A percentile compares a stretch with the other conserved stretches of the same genome.
These are phyloP conservation scores for Australoheros facetus DNA, from an alignment of 2,797 vertebrate genomes.

Conservation along the genomic window DNA sequence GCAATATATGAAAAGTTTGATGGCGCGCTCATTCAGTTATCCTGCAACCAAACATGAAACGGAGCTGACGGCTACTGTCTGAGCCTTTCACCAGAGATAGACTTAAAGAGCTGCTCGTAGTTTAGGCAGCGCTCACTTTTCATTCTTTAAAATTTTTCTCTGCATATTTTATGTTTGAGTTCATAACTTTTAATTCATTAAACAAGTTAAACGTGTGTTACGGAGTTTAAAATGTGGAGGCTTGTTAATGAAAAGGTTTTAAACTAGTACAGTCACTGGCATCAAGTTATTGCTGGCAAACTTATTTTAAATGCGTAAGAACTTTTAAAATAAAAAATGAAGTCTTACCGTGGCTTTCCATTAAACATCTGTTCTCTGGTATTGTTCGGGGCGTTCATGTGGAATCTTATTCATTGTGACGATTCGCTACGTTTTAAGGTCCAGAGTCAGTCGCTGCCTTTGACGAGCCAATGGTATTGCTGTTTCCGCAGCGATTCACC, in stretches of 20 bases:
- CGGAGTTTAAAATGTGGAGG: not conserved
- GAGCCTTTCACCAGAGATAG: not conserved
- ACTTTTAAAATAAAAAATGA: not conserved
- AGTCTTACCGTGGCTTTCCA: conserved; percentile 39
- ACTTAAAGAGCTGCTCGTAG: not conserved
- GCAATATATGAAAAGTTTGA: not conserved
- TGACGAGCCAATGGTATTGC: conserved; percentile 46
- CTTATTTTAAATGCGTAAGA: not conserved
- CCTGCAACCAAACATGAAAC: conserved; percentile 17
- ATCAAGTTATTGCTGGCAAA: not conserved
- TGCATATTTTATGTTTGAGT: not conserved
- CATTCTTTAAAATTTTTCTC: not conserved
- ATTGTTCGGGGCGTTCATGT: conserved; percentile 26
- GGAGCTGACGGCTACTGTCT: not conserved
- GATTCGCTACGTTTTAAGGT: conserved; percentile 45
- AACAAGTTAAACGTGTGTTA: not conserved
- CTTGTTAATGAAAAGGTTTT: not conserved
- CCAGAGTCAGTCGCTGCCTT: not conserved
- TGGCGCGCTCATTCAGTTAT: not conserved
- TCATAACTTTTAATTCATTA: not conserved
- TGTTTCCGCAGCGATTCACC: conserved; percentile 37
- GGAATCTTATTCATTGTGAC: conserved; percentile 64
- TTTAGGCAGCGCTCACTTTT: not conserved
- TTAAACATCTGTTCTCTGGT: conserved; percentile 29
- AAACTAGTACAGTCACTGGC: not conserved